phyloP scores from a whole-genome alignment of 2,113 vertebrate species.

The Rhynchomys soricoides region DNA sequence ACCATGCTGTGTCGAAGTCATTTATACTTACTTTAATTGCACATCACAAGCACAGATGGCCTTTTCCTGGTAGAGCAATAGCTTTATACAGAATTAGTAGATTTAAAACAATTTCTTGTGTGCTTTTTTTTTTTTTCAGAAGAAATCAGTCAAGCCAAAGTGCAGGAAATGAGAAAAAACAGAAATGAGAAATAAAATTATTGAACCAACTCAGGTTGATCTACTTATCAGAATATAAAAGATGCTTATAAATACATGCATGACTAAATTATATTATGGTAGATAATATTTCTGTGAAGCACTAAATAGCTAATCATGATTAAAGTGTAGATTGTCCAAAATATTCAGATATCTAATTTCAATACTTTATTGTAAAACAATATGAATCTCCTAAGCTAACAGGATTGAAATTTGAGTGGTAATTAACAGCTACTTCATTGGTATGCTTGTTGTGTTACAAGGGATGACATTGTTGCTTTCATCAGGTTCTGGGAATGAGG shows the following conservation, averaged over 20 bases:
- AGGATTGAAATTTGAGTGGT: background rate
- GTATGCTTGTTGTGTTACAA: background rate
- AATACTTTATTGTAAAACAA: background rate
- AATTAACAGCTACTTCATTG: background rate
- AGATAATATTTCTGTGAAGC: background rate
- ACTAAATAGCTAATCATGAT: background rate
- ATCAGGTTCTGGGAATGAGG: too few species aligned
- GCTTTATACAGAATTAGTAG: background rate
- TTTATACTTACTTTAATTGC: background rate
- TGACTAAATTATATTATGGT: background rate
- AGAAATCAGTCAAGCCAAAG: background rate
- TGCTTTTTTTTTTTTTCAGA: background rate
- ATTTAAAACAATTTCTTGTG: background rate
- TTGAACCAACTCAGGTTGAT: too few species aligned
- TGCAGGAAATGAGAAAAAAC: too few species aligned
- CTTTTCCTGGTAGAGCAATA: background rate
- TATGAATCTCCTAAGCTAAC: background rate
- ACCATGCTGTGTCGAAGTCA: background rate
- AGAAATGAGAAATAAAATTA: background rate
- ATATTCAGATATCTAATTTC: background rate
- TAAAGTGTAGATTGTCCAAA: background rate
- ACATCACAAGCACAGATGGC: background rate
- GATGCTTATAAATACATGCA: background rate
- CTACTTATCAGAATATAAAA: background rate
- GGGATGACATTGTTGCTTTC: background rate